Evolutionary conservation across 53 echinoderm and acorn worm species (phyloP), one percentile per base, ranked within the genome.

Genomic region (Crossaster papposus): DNA sequence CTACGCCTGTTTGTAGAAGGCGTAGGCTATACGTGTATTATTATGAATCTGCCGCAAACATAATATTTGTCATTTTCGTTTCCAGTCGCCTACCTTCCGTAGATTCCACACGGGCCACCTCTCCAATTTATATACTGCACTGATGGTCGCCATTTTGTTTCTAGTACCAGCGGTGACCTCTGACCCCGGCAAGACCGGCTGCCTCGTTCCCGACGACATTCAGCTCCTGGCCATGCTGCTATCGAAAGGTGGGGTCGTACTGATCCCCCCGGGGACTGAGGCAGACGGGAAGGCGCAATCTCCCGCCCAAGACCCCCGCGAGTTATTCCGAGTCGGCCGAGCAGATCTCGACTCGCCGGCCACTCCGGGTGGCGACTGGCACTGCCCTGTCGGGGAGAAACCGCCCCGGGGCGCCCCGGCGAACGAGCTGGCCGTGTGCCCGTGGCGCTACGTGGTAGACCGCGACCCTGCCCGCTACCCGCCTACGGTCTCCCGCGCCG

Each of bases 341-440:
- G 10, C 20, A 5, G 31, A 24, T 30, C 35, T 29, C 2, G 11
- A 20, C 0, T 32, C 31, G 30, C 28, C 22, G 34, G 82, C 4
- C 68, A 82, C n/a, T 37, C 82, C 70, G 11, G 65, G 4, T n/a
- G n/a, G n/a, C 2, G 82, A 82, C 38, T 14, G 14, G 68, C 65
- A 82, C 82, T 82, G 82, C 24, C 82, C 82, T 4, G 65, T 65
- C 2, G 82, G 68, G 34, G 82, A 82, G 82, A 68, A 28, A 70
- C 44, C 65, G 2, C 15, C 24, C 30, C 2, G 36, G 28, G 65
- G 37, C 51, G 65, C 65, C 14, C 65, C 82, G 7, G 36, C 10
- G 24, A 37, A 38, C 29, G 70, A 50, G 82, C 23, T 29, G 3
- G 65, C 82, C 0, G 2, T 18, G 36, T 82, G 82, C 7, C 82